Conservation (phyloP, 2,113 vertebrate genomes). For the Hippocampus comes region DNA sequence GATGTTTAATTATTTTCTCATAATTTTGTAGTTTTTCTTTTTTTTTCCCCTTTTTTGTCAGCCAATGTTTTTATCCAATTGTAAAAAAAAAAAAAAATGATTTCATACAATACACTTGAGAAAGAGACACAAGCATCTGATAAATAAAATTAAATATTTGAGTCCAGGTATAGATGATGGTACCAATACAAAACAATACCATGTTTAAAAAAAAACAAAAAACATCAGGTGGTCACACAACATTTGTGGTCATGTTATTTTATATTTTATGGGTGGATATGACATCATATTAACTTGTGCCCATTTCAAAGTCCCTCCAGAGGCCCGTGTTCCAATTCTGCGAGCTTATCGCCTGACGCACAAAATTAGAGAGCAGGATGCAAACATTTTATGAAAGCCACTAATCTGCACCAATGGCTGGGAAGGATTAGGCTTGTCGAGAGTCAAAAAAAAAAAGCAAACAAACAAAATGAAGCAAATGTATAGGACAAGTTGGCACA, state of each 20-base stretch:
- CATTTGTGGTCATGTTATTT: background rate
- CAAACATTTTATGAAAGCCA: constrained; percentile 56
- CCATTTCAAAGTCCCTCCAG: constrained; percentile 1
- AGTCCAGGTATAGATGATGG: too few species aligned
- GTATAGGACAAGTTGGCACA: background rate
- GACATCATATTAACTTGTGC: background rate
- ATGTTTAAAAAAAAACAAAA: background rate
- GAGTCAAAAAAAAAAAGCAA: background rate
- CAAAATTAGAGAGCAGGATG: constrained; percentile 49
- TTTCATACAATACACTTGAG: too few species aligned
- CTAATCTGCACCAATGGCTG: constrained; percentile 60
- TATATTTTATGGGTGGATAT: background rate
- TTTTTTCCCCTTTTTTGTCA: too few species aligned
- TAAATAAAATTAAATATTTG: too few species aligned
- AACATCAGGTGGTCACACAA: background rate
- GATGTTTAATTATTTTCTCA: background rate
- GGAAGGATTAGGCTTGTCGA: constrained; percentile 64
- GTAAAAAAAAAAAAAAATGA: too few species aligned
- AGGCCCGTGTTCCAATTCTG: constrained; percentile 8
- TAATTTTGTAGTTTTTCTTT: background rate
- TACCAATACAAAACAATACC: background rate
- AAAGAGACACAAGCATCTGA: too few species aligned
- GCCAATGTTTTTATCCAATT: background rate
- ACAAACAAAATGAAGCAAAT: background rate
- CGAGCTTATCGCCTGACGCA: constrained; percentile 52